Conservation (phyloP, 2,888 invertebrate species). For the Lepidocyrtinus sp. region DNA sequence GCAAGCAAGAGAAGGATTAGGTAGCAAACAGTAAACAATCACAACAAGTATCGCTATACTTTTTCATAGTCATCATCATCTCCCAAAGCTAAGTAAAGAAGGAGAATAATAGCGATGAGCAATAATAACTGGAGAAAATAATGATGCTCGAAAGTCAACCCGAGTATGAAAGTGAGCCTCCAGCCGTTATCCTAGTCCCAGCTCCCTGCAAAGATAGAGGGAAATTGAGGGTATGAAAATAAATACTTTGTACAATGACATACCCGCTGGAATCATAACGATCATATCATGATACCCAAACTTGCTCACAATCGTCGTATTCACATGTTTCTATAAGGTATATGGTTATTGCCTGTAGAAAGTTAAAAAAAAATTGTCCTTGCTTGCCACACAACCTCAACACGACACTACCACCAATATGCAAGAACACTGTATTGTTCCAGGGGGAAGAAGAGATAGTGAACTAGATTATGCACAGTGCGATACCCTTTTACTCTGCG, state of each 20-base stretch:
- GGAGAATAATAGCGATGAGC: not conserved
- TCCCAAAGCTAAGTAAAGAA: not conserved
- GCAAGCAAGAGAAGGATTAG: not conserved
- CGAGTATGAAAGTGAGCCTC: conserved; percentile 46
- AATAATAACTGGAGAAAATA: conserved; percentile 23
- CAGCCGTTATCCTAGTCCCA: too few relatives aligned
- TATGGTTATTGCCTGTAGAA: not conserved
- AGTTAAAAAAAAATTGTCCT: too few relatives aligned
- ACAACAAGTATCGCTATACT: conserved; percentile 23
- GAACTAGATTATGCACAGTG: too few relatives aligned
- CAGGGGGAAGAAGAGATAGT: conserved; percentile 23
- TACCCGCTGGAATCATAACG: conserved; percentile 30
- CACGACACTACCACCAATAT: too few relatives aligned
- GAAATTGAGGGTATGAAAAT: conserved; percentile 9
- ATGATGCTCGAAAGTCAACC: conserved; percentile 42
- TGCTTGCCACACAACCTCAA: too few relatives aligned
- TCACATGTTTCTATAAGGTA: not conserved
- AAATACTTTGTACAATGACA: conserved; percentile 34
- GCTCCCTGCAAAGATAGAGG: not conserved
- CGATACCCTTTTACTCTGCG: too few relatives aligned
- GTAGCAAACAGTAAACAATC: not conserved
- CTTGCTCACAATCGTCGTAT: not conserved
- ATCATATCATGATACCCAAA: conserved; percentile 9
- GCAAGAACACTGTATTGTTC: conserved; percentile 1
- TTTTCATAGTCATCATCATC: conserved; percentile 34